Percentiles rank a stretch among this genome's conserved stretches.
phyloP scores from a whole-genome alignment of 2,113 vertebrate species.

The Sylvilagus bachmani region DNA sequence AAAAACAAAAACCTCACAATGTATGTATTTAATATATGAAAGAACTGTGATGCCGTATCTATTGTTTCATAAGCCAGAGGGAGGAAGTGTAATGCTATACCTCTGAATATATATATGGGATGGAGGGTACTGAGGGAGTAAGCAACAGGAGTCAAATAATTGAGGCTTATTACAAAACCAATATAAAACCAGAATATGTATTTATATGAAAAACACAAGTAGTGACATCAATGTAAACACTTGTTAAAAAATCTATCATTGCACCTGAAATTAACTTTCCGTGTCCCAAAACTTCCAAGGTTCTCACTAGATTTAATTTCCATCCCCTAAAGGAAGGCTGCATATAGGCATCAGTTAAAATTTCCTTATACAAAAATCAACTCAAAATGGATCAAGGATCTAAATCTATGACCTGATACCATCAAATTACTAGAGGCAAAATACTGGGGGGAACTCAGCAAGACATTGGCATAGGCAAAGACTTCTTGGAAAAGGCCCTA shows the following conservation, averaged over 20 bases:
- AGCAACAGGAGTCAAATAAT: background rate
- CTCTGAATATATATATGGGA: background rate
- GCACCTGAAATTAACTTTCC: conserved; percentile 29
- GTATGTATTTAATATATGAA: conserved; percentile 6
- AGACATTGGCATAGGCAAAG: no score
- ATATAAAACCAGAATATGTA: conserved; percentile 46
- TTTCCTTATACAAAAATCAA: background rate
- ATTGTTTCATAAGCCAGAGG: background rate
- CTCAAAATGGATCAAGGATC: no score
- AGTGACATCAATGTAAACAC: background rate
- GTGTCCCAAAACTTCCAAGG: conserved; percentile 20
- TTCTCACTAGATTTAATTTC: background rate
- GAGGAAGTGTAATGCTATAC: background rate
- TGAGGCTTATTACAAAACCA: conserved; percentile 21
- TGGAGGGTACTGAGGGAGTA: background rate
- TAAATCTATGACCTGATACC: no score
- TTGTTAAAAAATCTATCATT: conserved; percentile 15
- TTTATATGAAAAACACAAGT: background rate
- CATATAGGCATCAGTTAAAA: background rate
- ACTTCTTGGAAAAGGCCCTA: no score
- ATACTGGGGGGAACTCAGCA: no score
- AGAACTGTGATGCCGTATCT: background rate
- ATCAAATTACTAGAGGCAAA: no score
- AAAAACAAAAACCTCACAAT: background rate
- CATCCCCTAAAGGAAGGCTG: background rate